Conservation (phyloP, 1,140 invertebrate species). For the Adoxophyes honmai region DNA sequence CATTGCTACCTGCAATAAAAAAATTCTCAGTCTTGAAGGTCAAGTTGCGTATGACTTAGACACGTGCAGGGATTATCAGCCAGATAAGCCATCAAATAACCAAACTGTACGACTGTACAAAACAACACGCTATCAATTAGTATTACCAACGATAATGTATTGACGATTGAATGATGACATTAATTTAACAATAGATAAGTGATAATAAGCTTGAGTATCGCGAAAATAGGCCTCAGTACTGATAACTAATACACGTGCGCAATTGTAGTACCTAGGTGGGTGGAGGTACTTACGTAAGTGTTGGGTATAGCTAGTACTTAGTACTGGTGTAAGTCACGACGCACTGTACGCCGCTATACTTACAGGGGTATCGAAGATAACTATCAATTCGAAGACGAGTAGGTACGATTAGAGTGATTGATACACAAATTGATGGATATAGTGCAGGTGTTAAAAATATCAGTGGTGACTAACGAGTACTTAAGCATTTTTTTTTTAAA, state of each 20-base stretch:
- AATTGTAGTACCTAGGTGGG: neutral
- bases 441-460: too few relatives aligned
- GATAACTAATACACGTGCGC: slow-evolving; percentile 11
- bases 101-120: neutral
- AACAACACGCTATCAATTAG: neutral
- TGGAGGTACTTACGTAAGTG: neutral
- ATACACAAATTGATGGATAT: too few relatives aligned
- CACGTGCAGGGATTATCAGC: slow-evolving; percentile 3
- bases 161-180: neutral
- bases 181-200: slow-evolving; percentile 13
- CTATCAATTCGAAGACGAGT: too few relatives aligned
- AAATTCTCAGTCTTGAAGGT: neutral
- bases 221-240: slow-evolving; percentile 8
- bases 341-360: too few relatives aligned
- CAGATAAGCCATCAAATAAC: slow-evolving; percentile 1
- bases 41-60: neutral
- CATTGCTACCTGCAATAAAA: neutral
- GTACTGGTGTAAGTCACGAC: too few relatives aligned
- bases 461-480: too few relatives aligned
- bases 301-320: too few relatives aligned
- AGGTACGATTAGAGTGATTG: too few relatives aligned
- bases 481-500: too few relatives aligned
- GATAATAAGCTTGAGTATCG: neutral
- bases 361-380: too few relatives aligned
- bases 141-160: neutral